Evolutionary conservation across 2,113 vertebrate genomes (phyloP).

Genomic region (Tragelaphus buxtoni): DNA sequence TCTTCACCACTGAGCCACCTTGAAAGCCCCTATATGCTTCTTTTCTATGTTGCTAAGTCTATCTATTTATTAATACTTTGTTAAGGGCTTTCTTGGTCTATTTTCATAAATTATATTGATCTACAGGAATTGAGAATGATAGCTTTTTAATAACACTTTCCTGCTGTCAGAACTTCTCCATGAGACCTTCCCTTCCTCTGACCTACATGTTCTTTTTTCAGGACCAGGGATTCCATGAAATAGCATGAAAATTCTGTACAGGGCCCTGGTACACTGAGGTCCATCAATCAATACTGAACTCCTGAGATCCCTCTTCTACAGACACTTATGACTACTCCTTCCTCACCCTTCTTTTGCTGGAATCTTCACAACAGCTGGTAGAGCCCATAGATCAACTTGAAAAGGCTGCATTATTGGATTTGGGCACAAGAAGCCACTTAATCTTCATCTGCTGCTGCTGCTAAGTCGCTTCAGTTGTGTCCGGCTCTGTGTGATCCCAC

Average conservation of each 20-base stretch:
- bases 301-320: not conserved
- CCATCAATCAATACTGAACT: not conserved
- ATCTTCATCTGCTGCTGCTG: not conserved
- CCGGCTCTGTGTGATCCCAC: too few relatives aligned
- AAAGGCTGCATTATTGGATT: not conserved
- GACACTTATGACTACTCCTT: not conserved
- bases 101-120: not conserved
- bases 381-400: fast-evolving
- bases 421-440: not conserved
- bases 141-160: not conserved
- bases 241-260: fast-evolving
- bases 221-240: not conserved
- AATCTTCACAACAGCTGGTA: too few relatives aligned
- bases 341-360: not conserved
- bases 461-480: too few relatives aligned
- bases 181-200: not conserved
- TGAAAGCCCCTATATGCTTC: not conserved
- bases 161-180: not conserved
- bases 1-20: not conserved
- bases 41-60: not conserved
- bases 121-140: not conserved
- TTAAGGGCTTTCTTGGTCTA: not conserved
- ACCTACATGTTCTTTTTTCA: not conserved
- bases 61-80: not conserved
- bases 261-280: fast-evolving